A percentile compares a stretch with the other conserved stretches of the same genome.
These are phyloP conservation scores for Heliothis subflexa DNA, from an alignment of 1,140 invertebrate genomes.

Conservation along the genomic window DNA sequence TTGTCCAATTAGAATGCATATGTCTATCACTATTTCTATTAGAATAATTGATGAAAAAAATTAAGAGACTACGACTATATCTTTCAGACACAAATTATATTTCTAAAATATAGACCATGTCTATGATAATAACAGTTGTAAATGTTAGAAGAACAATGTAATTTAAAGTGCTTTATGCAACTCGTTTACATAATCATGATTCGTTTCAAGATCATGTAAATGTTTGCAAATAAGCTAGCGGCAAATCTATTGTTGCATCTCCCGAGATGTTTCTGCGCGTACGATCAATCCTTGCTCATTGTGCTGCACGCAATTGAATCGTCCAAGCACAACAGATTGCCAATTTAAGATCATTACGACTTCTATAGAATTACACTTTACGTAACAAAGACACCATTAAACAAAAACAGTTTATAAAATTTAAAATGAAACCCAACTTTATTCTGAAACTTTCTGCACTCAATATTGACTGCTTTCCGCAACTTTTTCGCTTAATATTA, in stretches of 20 bases:
- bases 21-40: no score
- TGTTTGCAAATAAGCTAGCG: slow-evolving; percentile 53
- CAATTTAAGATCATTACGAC: slow-evolving; percentile 60
- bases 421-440: not conserved
- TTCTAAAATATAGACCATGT: not conserved
- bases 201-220: slow-evolving; percentile 33
- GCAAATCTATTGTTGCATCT: slow-evolving; percentile 61
- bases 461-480: not conserved
- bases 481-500: slow-evolving; percentile 24
- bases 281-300: slow-evolving; percentile 54
- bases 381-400: slow-evolving; percentile 39
- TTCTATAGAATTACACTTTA: slow-evolving; percentile 53
- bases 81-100: not conserved
- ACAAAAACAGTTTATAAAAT: not conserved
- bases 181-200: slow-evolving; percentile 39
- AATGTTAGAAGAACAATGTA: slow-evolving; percentile 14
- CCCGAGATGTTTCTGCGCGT: slow-evolving; percentile 50
- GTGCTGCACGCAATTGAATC: slow-evolving; percentile 58
- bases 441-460: not conserved
- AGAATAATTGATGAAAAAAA: no score
- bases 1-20: not conserved
- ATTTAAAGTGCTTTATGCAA: slow-evolving; percentile 15
- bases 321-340: slow-evolving; percentile 58
- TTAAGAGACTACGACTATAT: no score
- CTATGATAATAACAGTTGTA: not conserved